Evolutionary conservation across 2,797 vertebrate genomes (phyloP).

Genomic region (Ctenopoma kingsleyae): DNA sequence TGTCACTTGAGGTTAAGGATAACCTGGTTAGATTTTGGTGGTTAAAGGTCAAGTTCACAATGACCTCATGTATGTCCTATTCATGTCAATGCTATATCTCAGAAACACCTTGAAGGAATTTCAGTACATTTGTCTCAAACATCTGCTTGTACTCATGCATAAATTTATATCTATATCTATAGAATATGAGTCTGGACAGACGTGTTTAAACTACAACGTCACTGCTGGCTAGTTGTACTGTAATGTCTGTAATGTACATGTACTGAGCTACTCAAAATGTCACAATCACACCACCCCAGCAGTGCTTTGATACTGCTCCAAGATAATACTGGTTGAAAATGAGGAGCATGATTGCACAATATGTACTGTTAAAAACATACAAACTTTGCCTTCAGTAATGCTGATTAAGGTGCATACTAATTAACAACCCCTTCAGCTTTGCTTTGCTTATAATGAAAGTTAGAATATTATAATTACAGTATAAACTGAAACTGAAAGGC

Average conservation of each 20-base stretch:
- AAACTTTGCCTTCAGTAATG: neutral
- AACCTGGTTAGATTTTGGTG: too few species aligned
- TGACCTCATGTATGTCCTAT: too few species aligned
- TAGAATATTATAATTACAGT: neutral
- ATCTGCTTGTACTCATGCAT: too few species aligned
- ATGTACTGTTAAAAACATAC: neutral
- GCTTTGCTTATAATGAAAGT: slow-evolving; percentile 3
- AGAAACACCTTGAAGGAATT: too few species aligned
- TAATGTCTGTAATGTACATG: slow-evolving; percentile 27
- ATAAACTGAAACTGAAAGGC: neutral
- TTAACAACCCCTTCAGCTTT: neutral
- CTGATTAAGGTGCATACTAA: neutral
- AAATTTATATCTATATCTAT: too few species aligned
- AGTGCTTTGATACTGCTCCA: slow-evolving; percentile 42
- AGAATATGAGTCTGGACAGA: too few species aligned
- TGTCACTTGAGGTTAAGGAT: too few species aligned
- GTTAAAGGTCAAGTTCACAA: too few species aligned
- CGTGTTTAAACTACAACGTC: too few species aligned
- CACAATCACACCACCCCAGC: slow-evolving; percentile 41
- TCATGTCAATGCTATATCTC: too few species aligned
- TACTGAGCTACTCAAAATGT: slow-evolving; percentile 52
- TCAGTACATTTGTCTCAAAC: too few species aligned
- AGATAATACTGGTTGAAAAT: slow-evolving; percentile 41
- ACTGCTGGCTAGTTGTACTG: slow-evolving; percentile 24
- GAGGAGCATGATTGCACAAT: neutral